phyloP scores from a whole-genome alignment of 1,140 invertebrate genomes.

The Ganaspis sp. region DNA sequence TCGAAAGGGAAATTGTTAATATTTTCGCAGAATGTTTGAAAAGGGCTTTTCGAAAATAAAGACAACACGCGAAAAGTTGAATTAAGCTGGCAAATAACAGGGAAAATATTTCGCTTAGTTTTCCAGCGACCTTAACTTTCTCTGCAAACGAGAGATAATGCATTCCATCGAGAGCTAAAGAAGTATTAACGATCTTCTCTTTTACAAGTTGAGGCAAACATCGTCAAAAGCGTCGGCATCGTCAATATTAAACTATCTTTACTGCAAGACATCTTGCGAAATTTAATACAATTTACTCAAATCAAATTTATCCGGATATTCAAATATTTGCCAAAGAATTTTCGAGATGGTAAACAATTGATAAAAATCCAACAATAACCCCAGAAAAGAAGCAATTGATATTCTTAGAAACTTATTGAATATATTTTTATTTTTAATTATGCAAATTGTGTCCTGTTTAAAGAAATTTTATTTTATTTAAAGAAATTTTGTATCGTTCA shows the following conservation, averaged over 20 bases:
- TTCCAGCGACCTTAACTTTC: slow-evolving; percentile 10
- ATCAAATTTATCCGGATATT: not conserved
- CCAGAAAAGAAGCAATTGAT: too few relatives aligned
- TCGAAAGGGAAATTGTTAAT: not conserved
- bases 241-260: slow-evolving; percentile 47
- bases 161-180: slow-evolving; percentile 19
- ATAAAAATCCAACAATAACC: too few relatives aligned
- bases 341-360: too few relatives aligned
- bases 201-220: slow-evolving; percentile 33
- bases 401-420: too few relatives aligned
- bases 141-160: slow-evolving; percentile 28
- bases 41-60: not conserved
- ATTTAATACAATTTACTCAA: slow-evolving; percentile 62
- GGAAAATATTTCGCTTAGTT: slow-evolving; percentile 14
- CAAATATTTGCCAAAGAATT: too few relatives aligned
- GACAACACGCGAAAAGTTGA: not conserved
- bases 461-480: too few relatives aligned
- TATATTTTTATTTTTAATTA: too few relatives aligned
- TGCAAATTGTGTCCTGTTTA: too few relatives aligned
- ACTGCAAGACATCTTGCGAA: slow-evolving; percentile 47
- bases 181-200: slow-evolving; percentile 36
- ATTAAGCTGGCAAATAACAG: not conserved
- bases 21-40: not conserved
- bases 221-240: slow-evolving; percentile 38
- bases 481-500: too few relatives aligned